phyloP scores from a whole-genome alignment of 2,888 invertebrate genomes.

The Sericinus montela region DNA sequence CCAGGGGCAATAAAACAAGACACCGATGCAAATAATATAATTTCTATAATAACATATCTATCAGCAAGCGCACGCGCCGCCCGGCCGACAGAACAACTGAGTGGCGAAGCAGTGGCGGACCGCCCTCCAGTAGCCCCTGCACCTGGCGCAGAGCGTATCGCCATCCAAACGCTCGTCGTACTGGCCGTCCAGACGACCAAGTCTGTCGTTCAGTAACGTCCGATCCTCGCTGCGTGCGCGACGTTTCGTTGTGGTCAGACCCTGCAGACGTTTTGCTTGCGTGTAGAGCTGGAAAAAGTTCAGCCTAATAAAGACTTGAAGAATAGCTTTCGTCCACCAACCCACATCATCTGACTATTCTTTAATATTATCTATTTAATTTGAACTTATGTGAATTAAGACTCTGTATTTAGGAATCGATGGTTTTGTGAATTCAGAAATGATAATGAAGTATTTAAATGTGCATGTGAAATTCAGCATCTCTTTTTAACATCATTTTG shows the following conservation, averaged over 20 bases:
- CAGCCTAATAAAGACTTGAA: too few species aligned
- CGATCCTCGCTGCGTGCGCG: slow-evolving; percentile 21
- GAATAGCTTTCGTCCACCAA: too few species aligned
- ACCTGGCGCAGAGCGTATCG: slow-evolving; percentile 44
- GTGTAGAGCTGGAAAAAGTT: slow-evolving; percentile 41
- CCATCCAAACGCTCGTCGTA: slow-evolving; percentile 17
- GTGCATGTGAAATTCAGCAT: too few species aligned
- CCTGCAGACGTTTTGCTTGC: slow-evolving; percentile 48
- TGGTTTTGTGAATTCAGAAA: too few species aligned
- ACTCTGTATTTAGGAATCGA: too few species aligned
- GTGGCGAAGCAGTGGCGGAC: slow-evolving; percentile 38
- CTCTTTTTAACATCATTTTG: too few species aligned
- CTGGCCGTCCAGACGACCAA: slow-evolving; percentile 11
- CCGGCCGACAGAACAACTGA: slow-evolving; percentile 31
- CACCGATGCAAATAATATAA: slow-evolving; percentile 11
- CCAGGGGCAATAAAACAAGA: background rate
- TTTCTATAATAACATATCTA: slow-evolving; percentile 18
- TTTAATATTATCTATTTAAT: too few species aligned
- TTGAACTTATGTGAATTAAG: too few species aligned
- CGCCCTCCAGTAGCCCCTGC: slow-evolving; percentile 53
- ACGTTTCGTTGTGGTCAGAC: slow-evolving; percentile 30
- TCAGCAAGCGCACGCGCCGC: slow-evolving; percentile 20
- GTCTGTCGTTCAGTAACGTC: slow-evolving; percentile 7
- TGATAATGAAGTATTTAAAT: too few species aligned
- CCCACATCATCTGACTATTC: too few species aligned